Percentiles rank a stretch among this genome's conserved stretches.
These are phyloP conservation scores for Albula goreensis DNA, from an alignment of 2,113 vertebrate genomes.

Conservation along the genomic window DNA sequence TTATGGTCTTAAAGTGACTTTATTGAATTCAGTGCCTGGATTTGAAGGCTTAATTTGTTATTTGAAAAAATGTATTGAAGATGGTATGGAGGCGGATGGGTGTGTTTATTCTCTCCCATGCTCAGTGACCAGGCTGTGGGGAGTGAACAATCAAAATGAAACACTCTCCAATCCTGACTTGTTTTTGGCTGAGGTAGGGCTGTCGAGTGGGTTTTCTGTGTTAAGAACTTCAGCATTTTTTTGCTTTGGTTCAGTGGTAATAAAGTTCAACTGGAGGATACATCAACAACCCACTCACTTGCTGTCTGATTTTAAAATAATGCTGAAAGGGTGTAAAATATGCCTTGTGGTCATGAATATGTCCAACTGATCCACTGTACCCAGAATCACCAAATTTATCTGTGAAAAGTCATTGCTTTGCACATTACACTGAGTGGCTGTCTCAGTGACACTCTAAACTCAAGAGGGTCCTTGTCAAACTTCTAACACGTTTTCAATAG, in stretches of 20 bases:
- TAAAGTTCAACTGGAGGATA: conserved; percentile 20
- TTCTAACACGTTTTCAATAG: neutral
- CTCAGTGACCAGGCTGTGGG: neutral
- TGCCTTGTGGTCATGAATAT: neutral
- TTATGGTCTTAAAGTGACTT: neutral
- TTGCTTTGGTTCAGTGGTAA: conserved; percentile 16
- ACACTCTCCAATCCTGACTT: conserved; percentile 26
- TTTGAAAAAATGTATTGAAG: neutral
- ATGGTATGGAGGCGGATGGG: neutral
- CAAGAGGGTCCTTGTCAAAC: neutral
- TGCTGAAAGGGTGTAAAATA: neutral
- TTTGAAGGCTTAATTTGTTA: neutral
- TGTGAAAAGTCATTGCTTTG: no score
- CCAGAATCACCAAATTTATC: neutral
- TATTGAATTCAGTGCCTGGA: neutral
- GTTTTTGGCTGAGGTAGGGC: conserved; percentile 9
- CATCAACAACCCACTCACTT: neutral
- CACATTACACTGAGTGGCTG: no score
- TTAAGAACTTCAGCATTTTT: conserved; percentile 5
- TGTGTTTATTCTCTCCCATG: neutral
- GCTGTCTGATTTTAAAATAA: neutral
- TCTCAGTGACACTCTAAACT: neutral
- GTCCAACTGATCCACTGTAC: neutral
- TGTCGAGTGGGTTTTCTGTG: conserved; percentile 1
- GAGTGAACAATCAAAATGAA: conserved; percentile 25